Evolutionary conservation across 2,113 vertebrate genomes (phyloP), one percentile per base, ranked within the genome.

Genomic region (Psilopsiagon aymara): DNA sequence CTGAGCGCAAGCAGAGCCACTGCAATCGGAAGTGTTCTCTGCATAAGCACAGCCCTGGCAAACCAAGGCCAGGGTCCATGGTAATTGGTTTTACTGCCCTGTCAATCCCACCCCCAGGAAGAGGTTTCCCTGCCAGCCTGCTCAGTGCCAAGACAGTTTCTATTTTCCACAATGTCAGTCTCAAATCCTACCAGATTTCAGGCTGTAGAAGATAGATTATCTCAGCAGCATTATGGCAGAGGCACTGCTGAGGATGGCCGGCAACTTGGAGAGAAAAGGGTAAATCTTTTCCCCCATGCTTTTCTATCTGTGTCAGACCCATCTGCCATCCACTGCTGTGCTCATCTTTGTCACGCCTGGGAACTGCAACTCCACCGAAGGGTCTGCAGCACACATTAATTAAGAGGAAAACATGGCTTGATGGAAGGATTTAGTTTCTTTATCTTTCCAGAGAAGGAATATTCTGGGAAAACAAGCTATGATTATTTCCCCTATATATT

Each of bases 111-210:
- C 63, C 67, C 83, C 55, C 44, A 70, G 86, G 67, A 94, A 92
- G 59, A 96, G 13, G 41, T 68, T 87, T 82, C 90, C 71, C 84
- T 74, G 82, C 93, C 91, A 92, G 78, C 33, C 84, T 35, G 35
- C 79, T 91, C 93, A 37, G 16, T 24, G 53, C 88, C 81, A 90
- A 94, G 92, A 39, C 90, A 68, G 41, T n/a, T 93, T 46, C 74
- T 53, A 39, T 95, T 97, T 95, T 94, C 95, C 93, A 95, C 79
- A 3, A 70, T 79, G 62, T 71, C 92, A 89, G 59, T 85, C 92
- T 71, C 78, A 84, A 95, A 91, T 74, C 88, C 82, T 89, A 86
- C 63, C 93, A 92, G 86, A 87, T 92, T 94, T 49, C 78, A 64
- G 70, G 47, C 81, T 68, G 60, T 28, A 68, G 77, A 91, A 92